Percentiles rank a stretch among this genome's conserved stretches.
phyloP scores from a whole-genome alignment of 2,888 invertebrate genomes.

The Drosophila phalerata region DNA sequence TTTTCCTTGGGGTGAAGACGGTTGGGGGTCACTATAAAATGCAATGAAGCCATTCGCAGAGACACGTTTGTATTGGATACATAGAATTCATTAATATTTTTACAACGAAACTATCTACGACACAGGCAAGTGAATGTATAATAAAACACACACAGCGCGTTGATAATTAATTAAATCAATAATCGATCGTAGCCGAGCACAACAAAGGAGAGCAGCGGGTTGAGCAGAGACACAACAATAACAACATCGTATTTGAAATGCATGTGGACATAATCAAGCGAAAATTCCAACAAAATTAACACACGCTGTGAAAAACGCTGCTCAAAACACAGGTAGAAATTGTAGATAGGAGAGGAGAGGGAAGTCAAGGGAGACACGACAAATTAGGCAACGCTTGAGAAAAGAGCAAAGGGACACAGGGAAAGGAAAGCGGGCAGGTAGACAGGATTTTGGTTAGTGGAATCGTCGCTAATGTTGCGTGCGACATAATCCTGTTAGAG shows the following conservation, averaged over 20 bases:
- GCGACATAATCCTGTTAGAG: conserved; percentile 76
- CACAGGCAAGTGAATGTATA: conserved; percentile 18
- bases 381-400: conserved; percentile 65
- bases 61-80: conserved; percentile 22
- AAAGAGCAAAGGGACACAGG: conserved; percentile 31
- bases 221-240: conserved; percentile 47
- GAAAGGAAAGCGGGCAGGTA: conserved; percentile 30
- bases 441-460: conserved; percentile 46
- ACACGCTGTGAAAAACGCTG: conserved; percentile 70
- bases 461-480: conserved; percentile 69
- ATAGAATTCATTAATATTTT: conserved; percentile 57
- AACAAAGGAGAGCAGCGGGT: conserved; percentile 37
- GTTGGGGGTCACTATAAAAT: conserved; percentile 36
- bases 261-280: conserved; percentile 80
- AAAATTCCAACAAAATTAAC: conserved; percentile 70
- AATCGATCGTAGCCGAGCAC: conserved; percentile 63
- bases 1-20: conserved; percentile 15
- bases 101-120: conserved; percentile 10
- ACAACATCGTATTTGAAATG: conserved; percentile 34
- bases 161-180: conserved; percentile 81
- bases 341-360: background rate
- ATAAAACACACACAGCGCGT: conserved; percentile 68
- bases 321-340: conserved; percentile 55
- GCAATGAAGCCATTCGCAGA: conserved; percentile 53
- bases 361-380: conserved; percentile 38